These are phyloP conservation scores for Cepphus grylle DNA, from an alignment of 2,113 vertebrate species.

Conservation along the genomic window DNA sequence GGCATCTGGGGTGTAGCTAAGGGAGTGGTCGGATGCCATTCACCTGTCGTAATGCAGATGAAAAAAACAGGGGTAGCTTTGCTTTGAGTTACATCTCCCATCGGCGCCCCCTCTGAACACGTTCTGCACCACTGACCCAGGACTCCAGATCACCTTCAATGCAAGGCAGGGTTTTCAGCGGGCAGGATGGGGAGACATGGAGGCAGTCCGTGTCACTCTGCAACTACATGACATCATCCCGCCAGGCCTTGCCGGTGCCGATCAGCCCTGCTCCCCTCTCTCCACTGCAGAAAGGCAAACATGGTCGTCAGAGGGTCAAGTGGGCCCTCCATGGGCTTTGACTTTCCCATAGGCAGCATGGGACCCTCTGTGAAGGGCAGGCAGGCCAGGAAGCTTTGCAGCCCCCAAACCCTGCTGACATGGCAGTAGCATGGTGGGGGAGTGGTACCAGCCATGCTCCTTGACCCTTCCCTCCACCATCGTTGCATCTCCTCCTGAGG, in stretches of 20 bases:
- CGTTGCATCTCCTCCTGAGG: fast-evolving
- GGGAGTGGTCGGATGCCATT: neutral
- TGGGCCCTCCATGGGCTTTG: neutral
- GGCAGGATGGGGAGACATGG: neutral
- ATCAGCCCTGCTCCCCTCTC: neutral
- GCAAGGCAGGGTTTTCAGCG: neutral
- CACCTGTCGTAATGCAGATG: fast-evolving
- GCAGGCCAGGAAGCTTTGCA: neutral
- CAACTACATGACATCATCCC: fast-evolving
- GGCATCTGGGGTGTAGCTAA: neutral
- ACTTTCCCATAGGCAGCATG: fast-evolving
- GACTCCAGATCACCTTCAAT: neutral
- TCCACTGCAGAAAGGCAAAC: fast-evolving
- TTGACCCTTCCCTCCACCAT: neutral
- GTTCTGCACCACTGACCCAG: neutral
- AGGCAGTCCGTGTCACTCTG: neutral
- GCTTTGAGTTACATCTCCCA: neutral
- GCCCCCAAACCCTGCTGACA: fast-evolving
- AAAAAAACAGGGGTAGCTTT: neutral
- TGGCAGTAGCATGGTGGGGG: fast-evolving
- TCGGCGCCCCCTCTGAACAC: fast-evolving
- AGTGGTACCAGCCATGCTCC: fast-evolving
- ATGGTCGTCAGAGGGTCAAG: fast-evolving
- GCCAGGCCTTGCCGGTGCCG: fast-evolving
- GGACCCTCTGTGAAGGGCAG: fast-evolving